These are phyloP conservation scores for Heterohyrax brucei DNA, from an alignment of 2,797 vertebrate species.

Conservation along the genomic window DNA sequence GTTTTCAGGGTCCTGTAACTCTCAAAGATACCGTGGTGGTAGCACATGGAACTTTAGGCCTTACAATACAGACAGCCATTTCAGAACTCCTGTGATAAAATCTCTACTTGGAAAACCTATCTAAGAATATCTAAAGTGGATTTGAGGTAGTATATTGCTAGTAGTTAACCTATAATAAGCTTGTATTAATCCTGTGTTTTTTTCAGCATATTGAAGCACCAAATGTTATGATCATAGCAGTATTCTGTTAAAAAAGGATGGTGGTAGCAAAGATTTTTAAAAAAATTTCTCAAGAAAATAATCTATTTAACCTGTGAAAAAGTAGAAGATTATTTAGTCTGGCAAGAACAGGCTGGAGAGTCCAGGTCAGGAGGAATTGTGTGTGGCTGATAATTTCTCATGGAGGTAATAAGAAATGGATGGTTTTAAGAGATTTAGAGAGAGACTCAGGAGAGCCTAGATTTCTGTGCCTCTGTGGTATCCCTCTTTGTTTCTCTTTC, in stretches of 20 bases:
- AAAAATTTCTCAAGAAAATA: not conserved
- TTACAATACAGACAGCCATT: not conserved
- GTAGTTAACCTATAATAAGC: not conserved
- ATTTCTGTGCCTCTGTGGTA: not conserved
- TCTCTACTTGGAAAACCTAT: not conserved
- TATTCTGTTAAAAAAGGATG: slow-evolving; percentile 30
- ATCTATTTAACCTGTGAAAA: not conserved
- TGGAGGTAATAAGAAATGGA: not conserved
- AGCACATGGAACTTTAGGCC: no score
- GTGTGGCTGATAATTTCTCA: not conserved
- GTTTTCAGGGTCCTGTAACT: no score
- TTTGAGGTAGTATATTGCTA: not conserved
- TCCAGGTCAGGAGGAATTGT: not conserved
- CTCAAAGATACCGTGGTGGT: no score
- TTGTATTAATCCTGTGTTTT: not conserved
- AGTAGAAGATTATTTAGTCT: not conserved
- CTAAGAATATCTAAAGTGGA: not conserved
- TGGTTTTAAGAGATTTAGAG: slow-evolving; percentile 28
- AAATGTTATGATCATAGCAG: not conserved
- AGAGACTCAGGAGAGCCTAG: not conserved
- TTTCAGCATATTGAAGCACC: not conserved
- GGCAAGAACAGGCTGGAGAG: not conserved
- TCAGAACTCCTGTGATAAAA: slow-evolving; percentile 11
- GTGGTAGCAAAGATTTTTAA: not conserved
- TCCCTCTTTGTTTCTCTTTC: not conserved